phyloP scores from a whole-genome alignment of 1,140 invertebrate genomes.

The Drosophila arawakana region DNA sequence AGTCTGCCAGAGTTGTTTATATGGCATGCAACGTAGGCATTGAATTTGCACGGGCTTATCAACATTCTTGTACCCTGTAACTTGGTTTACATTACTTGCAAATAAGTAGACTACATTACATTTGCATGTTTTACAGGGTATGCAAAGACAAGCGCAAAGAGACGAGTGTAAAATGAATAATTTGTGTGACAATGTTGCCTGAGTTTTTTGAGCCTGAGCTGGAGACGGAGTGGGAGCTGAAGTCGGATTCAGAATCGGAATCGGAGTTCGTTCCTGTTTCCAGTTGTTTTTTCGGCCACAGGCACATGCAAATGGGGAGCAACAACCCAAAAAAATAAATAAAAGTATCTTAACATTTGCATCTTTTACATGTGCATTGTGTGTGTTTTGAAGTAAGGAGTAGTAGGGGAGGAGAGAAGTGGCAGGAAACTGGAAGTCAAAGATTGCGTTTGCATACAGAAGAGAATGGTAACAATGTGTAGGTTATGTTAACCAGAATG shows the following conservation, averaged over 20 bases:
- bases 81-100: background rate
- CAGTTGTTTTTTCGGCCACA: constrained; percentile 23
- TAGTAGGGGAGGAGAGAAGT: background rate
- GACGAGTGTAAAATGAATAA: constrained; percentile 63
- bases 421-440: constrained; percentile 32
- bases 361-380: constrained; percentile 71
- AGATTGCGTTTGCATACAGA: constrained; percentile 57
- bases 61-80: constrained; percentile 15
- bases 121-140: constrained; percentile 7
- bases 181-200: constrained; percentile 75
- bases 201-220: constrained; percentile 44
- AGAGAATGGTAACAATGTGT: constrained; percentile 47
- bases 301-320: constrained; percentile 59
- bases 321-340: background rate
- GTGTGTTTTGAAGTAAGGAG: background rate
- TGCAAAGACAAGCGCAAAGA: constrained; percentile 25
- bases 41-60: background rate
- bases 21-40: constrained; percentile 41
- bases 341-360: constrained; percentile 79
- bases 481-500: constrained; percentile 62
- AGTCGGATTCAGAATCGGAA: constrained; percentile 1
- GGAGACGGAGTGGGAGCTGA: background rate
- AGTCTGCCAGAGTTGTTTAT: constrained; percentile 70
- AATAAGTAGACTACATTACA: background rate
- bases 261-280: constrained; percentile 18